Conservation (phyloP, 2,797 vertebrate genomes). For the Choloepus didactylus region DNA sequence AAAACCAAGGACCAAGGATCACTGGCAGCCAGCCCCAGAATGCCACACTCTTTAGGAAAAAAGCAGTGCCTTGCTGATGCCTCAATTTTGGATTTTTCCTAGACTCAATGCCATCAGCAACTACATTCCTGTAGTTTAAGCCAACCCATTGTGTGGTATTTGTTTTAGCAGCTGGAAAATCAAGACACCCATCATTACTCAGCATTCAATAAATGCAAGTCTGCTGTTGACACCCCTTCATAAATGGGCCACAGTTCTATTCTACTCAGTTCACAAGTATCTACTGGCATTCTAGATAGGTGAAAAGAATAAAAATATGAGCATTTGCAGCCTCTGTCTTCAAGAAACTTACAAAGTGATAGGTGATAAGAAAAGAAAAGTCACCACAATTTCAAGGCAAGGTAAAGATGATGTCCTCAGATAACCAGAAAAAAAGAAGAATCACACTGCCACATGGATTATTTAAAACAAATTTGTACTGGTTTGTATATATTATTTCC, state of each 20-base stretch:
- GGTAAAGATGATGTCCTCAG: background rate
- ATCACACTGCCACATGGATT: background rate
- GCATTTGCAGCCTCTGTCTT: background rate
- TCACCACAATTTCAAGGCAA: background rate
- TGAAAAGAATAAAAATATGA: constrained; percentile 32
- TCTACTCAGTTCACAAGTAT: background rate
- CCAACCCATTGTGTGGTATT: no score
- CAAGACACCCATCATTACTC: background rate
- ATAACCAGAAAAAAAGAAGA: background rate
- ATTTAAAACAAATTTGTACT: background rate
- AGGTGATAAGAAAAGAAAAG: background rate
- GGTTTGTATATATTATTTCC: no score
- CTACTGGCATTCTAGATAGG: background rate
- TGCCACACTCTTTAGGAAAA: no score
- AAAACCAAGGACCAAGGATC: no score
- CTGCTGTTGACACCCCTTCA: background rate
- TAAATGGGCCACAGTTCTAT: background rate
- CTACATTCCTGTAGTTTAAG: no score
- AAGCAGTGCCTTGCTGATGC: no score
- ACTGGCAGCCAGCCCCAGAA: no score
- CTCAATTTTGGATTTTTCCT: no score
- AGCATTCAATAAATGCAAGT: background rate
- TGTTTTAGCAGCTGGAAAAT: no score
- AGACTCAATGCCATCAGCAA: no score
- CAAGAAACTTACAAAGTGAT: background rate